Conservation (phyloP, 2,113 vertebrate genomes). For the Axis porcinus region DNA sequence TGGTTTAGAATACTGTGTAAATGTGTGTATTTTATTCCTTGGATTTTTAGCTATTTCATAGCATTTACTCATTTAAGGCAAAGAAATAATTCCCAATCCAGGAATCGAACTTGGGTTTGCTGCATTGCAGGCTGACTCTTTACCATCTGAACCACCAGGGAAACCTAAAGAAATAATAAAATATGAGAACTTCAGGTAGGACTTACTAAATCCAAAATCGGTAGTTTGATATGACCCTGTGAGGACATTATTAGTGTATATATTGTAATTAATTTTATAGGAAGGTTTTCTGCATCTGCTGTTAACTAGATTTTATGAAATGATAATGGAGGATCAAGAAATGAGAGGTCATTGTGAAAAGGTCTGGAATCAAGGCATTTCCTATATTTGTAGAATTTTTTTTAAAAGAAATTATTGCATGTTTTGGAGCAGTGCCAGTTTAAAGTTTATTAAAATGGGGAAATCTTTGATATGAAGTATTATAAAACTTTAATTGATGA, state of each 20-base stretch:
- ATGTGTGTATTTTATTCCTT: not conserved
- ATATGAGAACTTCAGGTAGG: not conserved
- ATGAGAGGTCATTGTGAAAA: not conserved
- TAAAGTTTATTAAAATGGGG: not conserved
- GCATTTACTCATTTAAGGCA: not conserved
- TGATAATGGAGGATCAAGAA: not conserved
- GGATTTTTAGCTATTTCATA: too few relatives aligned
- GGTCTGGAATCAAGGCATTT: not conserved
- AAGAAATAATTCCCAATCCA: not conserved
- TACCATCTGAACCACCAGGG: not conserved
- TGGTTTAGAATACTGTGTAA: not conserved
- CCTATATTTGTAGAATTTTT: not conserved
- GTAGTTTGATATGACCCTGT: not conserved
- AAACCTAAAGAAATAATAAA: not conserved
- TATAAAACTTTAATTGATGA: not conserved
- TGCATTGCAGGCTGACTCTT: not conserved
- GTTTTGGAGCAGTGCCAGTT: not conserved
- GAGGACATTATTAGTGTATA: not conserved
- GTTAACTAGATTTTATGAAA: conserved; percentile 30
- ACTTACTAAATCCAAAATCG: not conserved
- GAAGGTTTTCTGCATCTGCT: not conserved
- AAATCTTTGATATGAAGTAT: not conserved
- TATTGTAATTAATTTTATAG: conserved; percentile 3
- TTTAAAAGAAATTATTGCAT: not conserved
- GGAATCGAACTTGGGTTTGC: not conserved